Evolutionary conservation across 1,140 invertebrate genomes (phyloP).

Genomic region (Amphibalanus amphitrite): DNA sequence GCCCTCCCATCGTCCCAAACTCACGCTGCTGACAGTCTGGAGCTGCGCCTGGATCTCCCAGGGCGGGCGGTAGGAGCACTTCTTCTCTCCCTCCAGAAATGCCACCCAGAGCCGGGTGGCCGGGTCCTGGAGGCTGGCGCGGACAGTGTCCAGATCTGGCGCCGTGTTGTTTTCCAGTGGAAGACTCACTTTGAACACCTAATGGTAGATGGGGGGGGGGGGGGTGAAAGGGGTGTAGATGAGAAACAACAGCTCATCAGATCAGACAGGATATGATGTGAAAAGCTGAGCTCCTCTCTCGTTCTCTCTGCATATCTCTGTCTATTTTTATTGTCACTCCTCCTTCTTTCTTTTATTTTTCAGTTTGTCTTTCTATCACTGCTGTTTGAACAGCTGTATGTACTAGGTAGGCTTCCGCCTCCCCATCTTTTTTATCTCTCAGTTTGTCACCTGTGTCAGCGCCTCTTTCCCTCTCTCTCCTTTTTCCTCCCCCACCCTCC

Average conservation of each 20-base stretch:
- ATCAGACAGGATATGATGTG: too few relatives aligned
- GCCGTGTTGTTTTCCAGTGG: slow-evolving; percentile 51
- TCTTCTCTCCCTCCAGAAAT: slow-evolving; percentile 76
- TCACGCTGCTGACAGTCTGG: slow-evolving; percentile 43
- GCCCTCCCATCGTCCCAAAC: too few relatives aligned
- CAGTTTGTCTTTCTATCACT: too few relatives aligned
- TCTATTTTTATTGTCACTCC: slow-evolving; percentile 3
- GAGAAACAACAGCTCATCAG: too few relatives aligned
- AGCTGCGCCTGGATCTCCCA: slow-evolving; percentile 90
- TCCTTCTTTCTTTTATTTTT: background rate
- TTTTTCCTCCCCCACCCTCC: too few relatives aligned
- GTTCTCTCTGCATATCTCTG: background rate
- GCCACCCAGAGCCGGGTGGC: slow-evolving; percentile 75
- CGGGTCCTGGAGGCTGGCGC: slow-evolving; percentile 66
- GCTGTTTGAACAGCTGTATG: too few relatives aligned
- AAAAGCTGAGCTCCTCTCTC: too few relatives aligned
- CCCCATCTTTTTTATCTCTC: too few relatives aligned
- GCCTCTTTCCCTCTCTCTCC: too few relatives aligned
- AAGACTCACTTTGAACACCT: slow-evolving; percentile 73
- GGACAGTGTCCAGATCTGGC: slow-evolving; percentile 53
- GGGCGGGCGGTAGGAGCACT: slow-evolving; percentile 34
- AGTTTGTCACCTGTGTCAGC: too few relatives aligned
- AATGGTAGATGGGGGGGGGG: background rate
- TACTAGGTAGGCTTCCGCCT: too few relatives aligned
- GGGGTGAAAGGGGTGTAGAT: too few relatives aligned